These are phyloP conservation scores for Monochamus alternatus DNA, from an alignment of 2,888 invertebrate genomes.

Conservation along the genomic window DNA sequence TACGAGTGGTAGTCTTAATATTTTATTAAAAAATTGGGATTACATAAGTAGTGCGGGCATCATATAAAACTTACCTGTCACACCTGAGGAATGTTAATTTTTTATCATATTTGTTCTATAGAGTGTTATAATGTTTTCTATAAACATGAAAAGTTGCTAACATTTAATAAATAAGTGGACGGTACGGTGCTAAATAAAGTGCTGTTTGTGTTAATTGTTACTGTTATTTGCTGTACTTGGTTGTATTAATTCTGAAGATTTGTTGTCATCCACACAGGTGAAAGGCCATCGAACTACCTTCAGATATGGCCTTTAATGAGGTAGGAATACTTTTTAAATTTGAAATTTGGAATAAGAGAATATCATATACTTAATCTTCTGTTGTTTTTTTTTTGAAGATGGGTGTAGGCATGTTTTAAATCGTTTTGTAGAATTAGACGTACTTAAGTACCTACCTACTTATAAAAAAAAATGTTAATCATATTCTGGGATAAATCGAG, in stretches of 20 bases:
- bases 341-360: neutral
- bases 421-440: no score
- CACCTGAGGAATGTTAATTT: constrained; percentile 80
- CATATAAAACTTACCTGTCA: constrained; percentile 62
- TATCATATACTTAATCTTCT: no score
- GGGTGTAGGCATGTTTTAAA: no score
- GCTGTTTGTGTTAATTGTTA: constrained; percentile 39
- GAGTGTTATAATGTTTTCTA: constrained; percentile 70
- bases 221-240: constrained; percentile 36
- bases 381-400: no score
- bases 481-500: no score
- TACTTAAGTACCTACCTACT: no score
- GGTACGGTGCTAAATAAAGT: constrained; percentile 42
- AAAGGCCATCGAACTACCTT: constrained; percentile 74
- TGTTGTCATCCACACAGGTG: constrained; percentile 65
- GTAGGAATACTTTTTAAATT: constrained; percentile 71
- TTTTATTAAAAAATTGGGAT: neutral
- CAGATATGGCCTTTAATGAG: constrained; percentile 87
- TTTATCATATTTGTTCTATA: constrained; percentile 77
- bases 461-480: no score
- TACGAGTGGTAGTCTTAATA: constrained; percentile 56
- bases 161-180: constrained; percentile 38
- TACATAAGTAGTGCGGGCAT: neutral
- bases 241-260: constrained; percentile 43
- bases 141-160: constrained; percentile 43